Evolutionary conservation across 2,888 invertebrate species (phyloP), one percentile per base, ranked within the genome.

Genomic region (Drosophila kokeensis): DNA sequence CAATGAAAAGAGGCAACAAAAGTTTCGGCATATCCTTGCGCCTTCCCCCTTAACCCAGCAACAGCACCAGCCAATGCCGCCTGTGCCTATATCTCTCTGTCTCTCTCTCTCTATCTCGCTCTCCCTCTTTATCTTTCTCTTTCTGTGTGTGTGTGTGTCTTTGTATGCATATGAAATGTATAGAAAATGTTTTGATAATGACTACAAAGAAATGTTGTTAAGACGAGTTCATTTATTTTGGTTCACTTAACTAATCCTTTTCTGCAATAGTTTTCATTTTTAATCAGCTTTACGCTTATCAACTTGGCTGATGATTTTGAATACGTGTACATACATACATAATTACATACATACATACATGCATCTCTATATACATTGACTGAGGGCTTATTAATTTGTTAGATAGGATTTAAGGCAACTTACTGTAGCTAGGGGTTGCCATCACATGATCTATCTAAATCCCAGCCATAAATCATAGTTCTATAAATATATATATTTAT

Each of bases 221-320:
- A 87, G 87, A 87, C 78, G 83, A 87, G 83, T 87, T 87, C 87
- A 88, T 89, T 89, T 89, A 87, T 83, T 87, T 79, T 82, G 90
- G 90, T 90, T 89, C 90, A 90, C 89, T 89, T 89, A 80, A 83
- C 90, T 88, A 89, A 90, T 90, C 87, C 87, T 74, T 79, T 83
- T 80, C 76, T 60, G 83, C 86, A 89, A 88, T 88, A 88, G 87
- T 87, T 89, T 87, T 76, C 83, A 77, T 73, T 81, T 74, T 85
- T 89, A 87, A 87, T 89, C 87, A 87, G 87, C 89, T 87, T 87
- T 87, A 42, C 84, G 83, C 69, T 82, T 78, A 84, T 74, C 77
- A 54, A 49, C 52, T 55, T 53, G n/a, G n/a, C 42, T 30, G 42
- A 53, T 42, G 50, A 29, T 30, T 38, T 24, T 36, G 48, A n/a